Percentiles rank a stretch among this genome's conserved stretches.
phyloP scores from a whole-genome alignment of 2,888 invertebrate genomes.

The Drosophila formosana region DNA sequence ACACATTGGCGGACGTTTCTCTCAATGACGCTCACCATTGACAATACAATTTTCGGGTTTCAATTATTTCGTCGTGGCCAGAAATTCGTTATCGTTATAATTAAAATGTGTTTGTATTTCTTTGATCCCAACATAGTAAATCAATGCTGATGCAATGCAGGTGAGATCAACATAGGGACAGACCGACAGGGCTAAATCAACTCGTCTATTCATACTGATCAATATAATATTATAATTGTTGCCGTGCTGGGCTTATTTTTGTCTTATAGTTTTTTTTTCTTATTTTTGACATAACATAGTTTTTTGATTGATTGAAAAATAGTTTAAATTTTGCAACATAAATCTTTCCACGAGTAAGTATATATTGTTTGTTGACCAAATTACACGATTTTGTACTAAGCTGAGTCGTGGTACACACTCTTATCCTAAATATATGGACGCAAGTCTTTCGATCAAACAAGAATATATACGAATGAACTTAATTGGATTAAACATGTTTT shows the following conservation, averaged over 20 bases:
- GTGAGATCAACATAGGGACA: not conserved
- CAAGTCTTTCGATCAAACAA: not conserved
- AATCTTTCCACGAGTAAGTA: not conserved
- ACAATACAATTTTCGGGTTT: not conserved
- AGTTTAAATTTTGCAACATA: not conserved
- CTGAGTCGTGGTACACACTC: not conserved
- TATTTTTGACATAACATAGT: not conserved
- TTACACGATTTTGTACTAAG: conserved; percentile 1
- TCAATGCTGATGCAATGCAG: not conserved
- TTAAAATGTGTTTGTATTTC: not conserved
- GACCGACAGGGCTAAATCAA: not conserved
- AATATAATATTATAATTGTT: not conserved
- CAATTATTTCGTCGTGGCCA: not conserved
- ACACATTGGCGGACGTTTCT: not conserved
- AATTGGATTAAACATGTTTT: not conserved
- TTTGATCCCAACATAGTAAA: not conserved
- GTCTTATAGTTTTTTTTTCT: not conserved
- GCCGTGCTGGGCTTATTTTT: not conserved
- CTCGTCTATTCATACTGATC: not conserved
- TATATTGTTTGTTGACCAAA: not conserved
- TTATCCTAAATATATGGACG: not conserved
- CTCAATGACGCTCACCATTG: not conserved
- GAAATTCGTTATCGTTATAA: not conserved
- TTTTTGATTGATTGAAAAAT: not conserved
- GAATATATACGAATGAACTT: not conserved